Evolutionary conservation across 2,797 vertebrate species (phyloP), one percentile per base, ranked within the genome.

Genomic region (Etheostoma nigrum): DNA sequence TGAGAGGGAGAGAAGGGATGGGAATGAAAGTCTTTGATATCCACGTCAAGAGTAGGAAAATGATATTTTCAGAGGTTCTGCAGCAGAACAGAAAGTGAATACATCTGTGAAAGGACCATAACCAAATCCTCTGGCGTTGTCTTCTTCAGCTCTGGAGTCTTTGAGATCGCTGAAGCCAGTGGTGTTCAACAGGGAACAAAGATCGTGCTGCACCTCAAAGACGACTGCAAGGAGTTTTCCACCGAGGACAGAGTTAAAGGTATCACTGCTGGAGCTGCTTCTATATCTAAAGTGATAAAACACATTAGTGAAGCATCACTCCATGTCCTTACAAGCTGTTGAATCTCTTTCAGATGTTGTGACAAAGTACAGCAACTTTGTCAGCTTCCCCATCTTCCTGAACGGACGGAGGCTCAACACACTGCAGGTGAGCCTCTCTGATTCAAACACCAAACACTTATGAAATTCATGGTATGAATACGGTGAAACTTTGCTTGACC

Each of bases 311-410:
- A 1, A 1, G 18, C 18, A 7, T 51, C 42, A 0, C 9, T 40
- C 4, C 40, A 1, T 16, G n/a, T 3, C 21, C 53, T 62, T 1
- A 69, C 27, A 14, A 61, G 1, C 25, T 59, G 19, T 12, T 61
- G 15, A 67, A 1, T 73, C 8, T 72, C 36, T 91, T 91, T 48
- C 93, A 99, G 98, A 97, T 63, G 96, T 99, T 64, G 96, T 99
- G 49, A 98, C 95, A 8, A 99, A 99, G 87, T 99, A 99, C 92
- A 99, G 98, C 93, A 99, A 99, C 93, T 99, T 99, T 55, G 95
- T 99, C 86, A 98, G 96, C 91, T 99, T 98, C 76, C 97, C 98
- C 0, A 93, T 99, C 70, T 99, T 96, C 86, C 95, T 99, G 71
- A 99, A 99, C 0, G 98, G 98, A 79, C 96, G 94, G 47, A 91